phyloP scores from a whole-genome alignment of 2,797 vertebrate genomes.

The Sternarchorhynchus goeldii region DNA sequence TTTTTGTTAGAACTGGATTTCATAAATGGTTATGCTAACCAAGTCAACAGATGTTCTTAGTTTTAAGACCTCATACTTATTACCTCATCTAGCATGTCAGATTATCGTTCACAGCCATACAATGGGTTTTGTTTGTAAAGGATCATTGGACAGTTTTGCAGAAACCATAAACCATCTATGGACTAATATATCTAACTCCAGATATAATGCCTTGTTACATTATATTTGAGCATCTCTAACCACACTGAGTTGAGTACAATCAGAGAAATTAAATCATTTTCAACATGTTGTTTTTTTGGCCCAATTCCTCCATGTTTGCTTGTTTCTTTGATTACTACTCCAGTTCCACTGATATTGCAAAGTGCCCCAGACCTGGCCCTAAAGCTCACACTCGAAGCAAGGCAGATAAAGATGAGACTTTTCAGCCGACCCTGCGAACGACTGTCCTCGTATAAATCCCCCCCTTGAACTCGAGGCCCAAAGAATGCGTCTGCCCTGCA shows the following conservation, averaged over 20 bases:
- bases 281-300: conserved; percentile 5
- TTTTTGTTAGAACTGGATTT: no score
- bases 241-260: background rate
- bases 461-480: conserved; percentile 25
- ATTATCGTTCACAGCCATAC: no score
- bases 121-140: background rate
- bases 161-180: background rate
- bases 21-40: no score
- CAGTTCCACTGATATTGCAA: conserved; percentile 38
- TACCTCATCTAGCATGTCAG: no score
- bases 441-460: conserved; percentile 37
- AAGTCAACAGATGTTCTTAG: no score
- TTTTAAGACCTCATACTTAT: no score
- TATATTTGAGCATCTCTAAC: background rate
- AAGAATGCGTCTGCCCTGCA: conserved; percentile 41
- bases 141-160: no score
- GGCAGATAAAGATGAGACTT: conserved; percentile 68
- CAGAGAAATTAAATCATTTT: background rate
- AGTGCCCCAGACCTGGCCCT: conserved; percentile 58
- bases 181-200: background rate
- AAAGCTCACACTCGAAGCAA: conserved; percentile 67
- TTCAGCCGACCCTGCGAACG: conserved; percentile 68
- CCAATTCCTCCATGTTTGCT: conserved; percentile 32
- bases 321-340: conserved; percentile 43
- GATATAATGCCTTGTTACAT: background rate